Evolutionary conservation across 2,888 invertebrate species (phyloP), one percentile per base, ranked within the genome.

Genomic region (Petrophora chlorosata): DNA sequence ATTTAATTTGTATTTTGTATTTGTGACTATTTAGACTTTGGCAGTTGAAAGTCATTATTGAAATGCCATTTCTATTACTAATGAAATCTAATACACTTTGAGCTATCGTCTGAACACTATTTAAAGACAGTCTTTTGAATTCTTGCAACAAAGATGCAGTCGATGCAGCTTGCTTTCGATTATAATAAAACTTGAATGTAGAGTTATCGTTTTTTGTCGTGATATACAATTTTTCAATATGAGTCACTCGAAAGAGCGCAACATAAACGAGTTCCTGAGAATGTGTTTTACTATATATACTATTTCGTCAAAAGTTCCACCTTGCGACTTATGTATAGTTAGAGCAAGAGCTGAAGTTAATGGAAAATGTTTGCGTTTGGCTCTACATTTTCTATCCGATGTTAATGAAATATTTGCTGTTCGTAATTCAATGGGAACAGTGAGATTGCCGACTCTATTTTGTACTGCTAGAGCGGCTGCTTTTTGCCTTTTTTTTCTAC

Each of bases 61-160:
- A 51, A 51, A 55, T 45, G 48, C 51, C 51, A 51, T 50, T 51
- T 56, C 36, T 53, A 47, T 46, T 53, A 44, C 36, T 49, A 43
- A 56, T 46, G 40, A 52, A 54, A 49, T 57, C 52, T 40, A 52
- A 52, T 14, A 53, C 46, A 49, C 38, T 54, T 50, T 55, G 53
- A 44, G 52, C 50, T 58, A 43, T 54, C 39, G 52, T 54, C 46
- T 54, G 34, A 46, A 58, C 39, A 52, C 44, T 46, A 57, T 57
- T 53, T 53, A 55, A 47, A 46, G 55, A 55, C 49, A 58, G 42
- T 55, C 51, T 54, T 46, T 54, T 48, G 44, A 58, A 49, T 57
- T 57, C 51, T 53, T 28, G 28, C 12, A 28, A 40, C 53, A 48
- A 44, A 44, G 10, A 35, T 44, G 33, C 35, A 33, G 47, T 46